Base-by-base conservation (phyloP, 1,140 invertebrate species). In the Chironomus striatipennis region DNA sequence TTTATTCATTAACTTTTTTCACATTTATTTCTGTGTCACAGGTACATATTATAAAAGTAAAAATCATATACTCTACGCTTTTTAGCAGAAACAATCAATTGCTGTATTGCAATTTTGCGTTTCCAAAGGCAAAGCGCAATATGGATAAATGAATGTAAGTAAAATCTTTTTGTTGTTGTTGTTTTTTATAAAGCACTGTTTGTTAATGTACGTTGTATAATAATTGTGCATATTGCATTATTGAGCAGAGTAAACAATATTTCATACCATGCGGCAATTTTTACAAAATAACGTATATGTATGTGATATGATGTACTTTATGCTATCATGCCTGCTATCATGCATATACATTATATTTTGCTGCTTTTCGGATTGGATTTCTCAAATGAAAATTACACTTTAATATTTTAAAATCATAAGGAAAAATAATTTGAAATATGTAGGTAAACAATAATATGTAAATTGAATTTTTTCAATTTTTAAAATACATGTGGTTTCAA, bases 171-270 rank as follows among this genome's bases (percentile, higher is more conserved):
- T 57, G 1, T 15, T n/a, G 12, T n/a, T 57, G n/a, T n/a, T 15
- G 47, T n/a, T 57, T 12, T 15, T 12, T 57, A 12, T 5, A n/a
- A 57, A n/a, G 47, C 47, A 57, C 5, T n/a, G 47, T n/a, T 57
- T 57, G 4, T 70, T 70, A 70, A 70, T 70, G 65, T 6, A 70
- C 65, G 65, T 70, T 70, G 65, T 10, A 70, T 70, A 70, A 70
- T 70, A 70, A 70, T 70, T 70, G 65, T 21, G 20, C 20, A 70
- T 70, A 70, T 70, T 70, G 65, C 65, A 70, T 70, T 70, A 70
- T 70, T 70, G 20, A 70, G 65, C 20, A 18, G 65, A 1, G 65
- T 17, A 70, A 70, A 70, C 65, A 70, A 21, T 21, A 70, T 18
- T 70, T n/a, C n/a, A 5, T 70, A 10, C 65, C 65, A 70, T 70